Evolutionary conservation across 1,140 invertebrate genomes (phyloP).

Genomic region (Lycorma delicatula): DNA sequence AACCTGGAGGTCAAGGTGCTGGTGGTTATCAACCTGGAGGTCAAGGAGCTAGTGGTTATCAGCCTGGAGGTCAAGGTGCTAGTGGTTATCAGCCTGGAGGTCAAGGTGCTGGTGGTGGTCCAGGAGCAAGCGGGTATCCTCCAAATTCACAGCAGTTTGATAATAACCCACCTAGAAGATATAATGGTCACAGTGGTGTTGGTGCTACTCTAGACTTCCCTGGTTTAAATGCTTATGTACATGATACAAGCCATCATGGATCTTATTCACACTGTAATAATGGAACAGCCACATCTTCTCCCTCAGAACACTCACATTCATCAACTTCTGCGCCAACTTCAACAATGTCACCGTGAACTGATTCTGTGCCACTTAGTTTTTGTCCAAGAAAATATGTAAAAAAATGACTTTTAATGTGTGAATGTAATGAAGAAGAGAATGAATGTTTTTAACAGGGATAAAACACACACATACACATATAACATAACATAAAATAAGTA

Average conservation of each 20-base stretch:
- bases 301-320: neutral
- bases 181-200: neutral
- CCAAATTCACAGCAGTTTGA: neutral
- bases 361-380: too few relatives aligned
- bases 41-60: neutral
- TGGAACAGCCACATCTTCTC: neutral
- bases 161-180: neutral
- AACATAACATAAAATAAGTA: too few relatives aligned
- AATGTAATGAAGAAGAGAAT: too few relatives aligned
- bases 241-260: neutral
- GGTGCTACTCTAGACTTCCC: neutral
- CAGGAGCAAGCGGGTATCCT: neutral
- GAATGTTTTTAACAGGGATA: too few relatives aligned
- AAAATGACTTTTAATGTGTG: too few relatives aligned
- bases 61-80: neutral
- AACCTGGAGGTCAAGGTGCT: neutral
- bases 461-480: too few relatives aligned
- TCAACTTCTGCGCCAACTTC: neutral
- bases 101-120: neutral
- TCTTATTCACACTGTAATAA: neutral
- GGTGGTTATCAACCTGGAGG: neutral
- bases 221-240: neutral
- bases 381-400: too few relatives aligned
- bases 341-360: neutral
- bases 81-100: slow-evolving; percentile 1